phyloP scores from a whole-genome alignment of 1,140 invertebrate genomes.

The Rhopalosiphum padi region DNA sequence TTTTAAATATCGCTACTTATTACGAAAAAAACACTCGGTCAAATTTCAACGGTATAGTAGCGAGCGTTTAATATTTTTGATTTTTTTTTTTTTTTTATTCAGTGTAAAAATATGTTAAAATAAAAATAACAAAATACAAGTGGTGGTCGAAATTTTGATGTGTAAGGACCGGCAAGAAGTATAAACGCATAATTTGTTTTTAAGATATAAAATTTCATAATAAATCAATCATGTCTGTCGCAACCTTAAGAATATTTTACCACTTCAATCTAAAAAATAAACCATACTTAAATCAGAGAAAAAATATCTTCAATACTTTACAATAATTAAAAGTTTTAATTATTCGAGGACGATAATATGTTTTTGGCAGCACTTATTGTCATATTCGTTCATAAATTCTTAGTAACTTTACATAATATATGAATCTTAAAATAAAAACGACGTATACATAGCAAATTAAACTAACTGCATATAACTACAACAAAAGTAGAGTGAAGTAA shows the following conservation, averaged over 20 bases:
- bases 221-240: background rate
- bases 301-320: background rate
- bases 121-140: background rate
- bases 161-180: background rate
- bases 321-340: background rate
- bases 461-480: background rate
- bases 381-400: background rate
- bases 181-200: background rate
- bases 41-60: background rate
- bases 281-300: rapidly evolving
- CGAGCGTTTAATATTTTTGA: background rate
- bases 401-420: background rate
- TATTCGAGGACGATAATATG: background rate
- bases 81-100: background rate
- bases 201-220: background rate
- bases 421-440: background rate
- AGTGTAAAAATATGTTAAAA: background rate
- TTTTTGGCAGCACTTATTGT: background rate
- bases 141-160: background rate
- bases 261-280: background rate
- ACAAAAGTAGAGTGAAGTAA: background rate
- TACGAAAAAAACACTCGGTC: background rate
- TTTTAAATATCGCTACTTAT: background rate
- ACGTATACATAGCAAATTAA: no score
- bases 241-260: background rate